Evolutionary conservation across 2,888 invertebrate genomes (phyloP), one percentile per base, ranked within the genome.

Genomic region (Hydrotaea diabolus): DNA sequence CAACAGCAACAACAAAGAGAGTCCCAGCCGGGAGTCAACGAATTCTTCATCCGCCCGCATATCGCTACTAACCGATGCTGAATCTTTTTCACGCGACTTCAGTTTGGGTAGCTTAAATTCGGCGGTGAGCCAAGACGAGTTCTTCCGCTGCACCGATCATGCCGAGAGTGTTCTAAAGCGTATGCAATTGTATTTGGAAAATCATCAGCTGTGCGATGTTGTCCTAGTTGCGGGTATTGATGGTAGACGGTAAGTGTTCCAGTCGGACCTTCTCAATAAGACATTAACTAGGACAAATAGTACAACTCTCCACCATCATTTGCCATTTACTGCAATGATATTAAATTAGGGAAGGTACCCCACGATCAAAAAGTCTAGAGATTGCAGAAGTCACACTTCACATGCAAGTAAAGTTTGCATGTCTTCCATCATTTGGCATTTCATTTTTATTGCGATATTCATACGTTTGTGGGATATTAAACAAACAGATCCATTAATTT

Each of bases 161-260:
- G 96, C 98, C 8, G 96, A 97, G 90, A 94, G 94, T 79, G 96
- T 97, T 89, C 93, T 98, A 75, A 95, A 95, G 87, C 95, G 96
- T 90, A 97, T 98, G 95, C 96, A 96, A 91, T 94, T 94, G 75
- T 97, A 97, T 93, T 94, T 96, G 86, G 95, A 96, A 90, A 95
- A 96, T 82, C 95, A 96, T 88, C 96, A 97, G 92, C 93, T 98
- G 75, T 97, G 97, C 90, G 98, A 98, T 93, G 96, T 98, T 72
- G 95, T 95, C 21, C 94, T 98, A 26, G 95, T 98, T 88, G 97
- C 97, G 84, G 97, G 96, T 90, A 93, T 93, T 86, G 93, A 93
- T 91, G 95, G 94, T 82, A 94, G 94, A 92, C 94, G 94, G 95
- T 94, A 90, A 89, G 89, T 87, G 89, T 87, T 8, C 13, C 26